phyloP scores from a whole-genome alignment of 2,113 vertebrate species.

The Otus sunia region DNA sequence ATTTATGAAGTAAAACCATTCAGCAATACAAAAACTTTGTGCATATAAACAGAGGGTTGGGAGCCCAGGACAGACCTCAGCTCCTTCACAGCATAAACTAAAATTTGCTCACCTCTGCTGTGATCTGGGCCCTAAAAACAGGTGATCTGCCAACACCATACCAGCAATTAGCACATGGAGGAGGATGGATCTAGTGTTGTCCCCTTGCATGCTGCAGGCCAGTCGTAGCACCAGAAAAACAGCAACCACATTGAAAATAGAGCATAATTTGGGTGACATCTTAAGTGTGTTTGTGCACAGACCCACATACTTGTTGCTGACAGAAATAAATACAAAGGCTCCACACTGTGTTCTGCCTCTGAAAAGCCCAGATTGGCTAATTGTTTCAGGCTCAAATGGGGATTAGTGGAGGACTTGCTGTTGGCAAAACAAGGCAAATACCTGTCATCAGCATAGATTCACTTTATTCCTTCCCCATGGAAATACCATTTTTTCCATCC shows the following conservation, averaged over 20 bases:
- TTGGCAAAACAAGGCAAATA: conserved; percentile 66
- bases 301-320: conserved; percentile 41
- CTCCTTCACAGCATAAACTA: not conserved
- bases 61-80: not conserved
- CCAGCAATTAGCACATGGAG: not conserved
- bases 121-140: not conserved
- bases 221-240: not conserved
- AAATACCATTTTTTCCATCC: conserved; percentile 50
- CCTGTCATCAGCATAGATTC: conserved; percentile 28
- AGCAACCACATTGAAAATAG: conserved; percentile 12
- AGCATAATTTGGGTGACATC: conserved; percentile 15
- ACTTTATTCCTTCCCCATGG: conserved; percentile 40
- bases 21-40: not conserved
- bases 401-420: conserved; percentile 53
- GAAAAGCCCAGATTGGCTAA: conserved; percentile 34
- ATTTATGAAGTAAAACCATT: conserved; percentile 32
- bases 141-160: not conserved
- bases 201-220: not conserved
- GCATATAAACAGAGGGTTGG: not conserved
- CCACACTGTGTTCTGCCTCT: not conserved
- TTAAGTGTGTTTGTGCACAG: not conserved
- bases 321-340: conserved; percentile 40
- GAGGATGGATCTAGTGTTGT: not conserved
- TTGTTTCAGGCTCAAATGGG: conserved; percentile 41
- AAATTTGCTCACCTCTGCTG: not conserved